Percentiles rank a stretch among this genome's conserved stretches.
These are phyloP conservation scores for Potamarius usumacintae DNA, from an alignment of 2,113 vertebrate genomes.

Conservation along the genomic window DNA sequence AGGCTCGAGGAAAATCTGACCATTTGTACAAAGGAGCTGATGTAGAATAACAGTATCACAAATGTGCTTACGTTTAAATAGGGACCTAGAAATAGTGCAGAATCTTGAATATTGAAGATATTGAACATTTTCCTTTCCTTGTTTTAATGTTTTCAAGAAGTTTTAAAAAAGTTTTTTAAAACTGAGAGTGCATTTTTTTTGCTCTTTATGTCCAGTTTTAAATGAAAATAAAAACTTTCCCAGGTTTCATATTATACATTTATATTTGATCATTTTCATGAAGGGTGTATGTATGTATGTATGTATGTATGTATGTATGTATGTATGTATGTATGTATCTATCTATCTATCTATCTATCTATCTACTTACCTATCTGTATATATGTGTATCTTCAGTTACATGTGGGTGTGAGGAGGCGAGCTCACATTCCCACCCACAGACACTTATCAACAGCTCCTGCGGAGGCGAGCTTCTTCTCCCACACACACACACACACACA, in stretches of 20 bases:
- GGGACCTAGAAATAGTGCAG: not conserved
- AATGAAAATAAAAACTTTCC: not conserved
- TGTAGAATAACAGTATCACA: not conserved
- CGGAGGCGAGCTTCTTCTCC: not conserved
- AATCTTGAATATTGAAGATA: not conserved
- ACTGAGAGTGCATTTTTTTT: no score
- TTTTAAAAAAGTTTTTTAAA: no score
- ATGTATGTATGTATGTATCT: not conserved
- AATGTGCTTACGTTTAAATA: not conserved
- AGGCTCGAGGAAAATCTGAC: not conserved
- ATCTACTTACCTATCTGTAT: not conserved
- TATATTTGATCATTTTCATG: not conserved
- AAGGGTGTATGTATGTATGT: not conserved
- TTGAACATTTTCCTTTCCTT: not conserved
- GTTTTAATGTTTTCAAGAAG: not conserved
- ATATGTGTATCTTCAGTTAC: not conserved
- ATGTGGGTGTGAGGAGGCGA: not conserved
- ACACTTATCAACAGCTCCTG: not conserved
- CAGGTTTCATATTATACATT: not conserved
- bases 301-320: not conserved
- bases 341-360: not conserved
- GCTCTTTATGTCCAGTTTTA: not conserved
- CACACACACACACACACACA: not conserved
- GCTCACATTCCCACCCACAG: not conserved
- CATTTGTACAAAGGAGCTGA: not conserved